Percentiles rank a stretch among this genome's conserved stretches.
phyloP scores from a whole-genome alignment of 2,888 invertebrate genomes.

The Temnothorax unifasciatus region DNA sequence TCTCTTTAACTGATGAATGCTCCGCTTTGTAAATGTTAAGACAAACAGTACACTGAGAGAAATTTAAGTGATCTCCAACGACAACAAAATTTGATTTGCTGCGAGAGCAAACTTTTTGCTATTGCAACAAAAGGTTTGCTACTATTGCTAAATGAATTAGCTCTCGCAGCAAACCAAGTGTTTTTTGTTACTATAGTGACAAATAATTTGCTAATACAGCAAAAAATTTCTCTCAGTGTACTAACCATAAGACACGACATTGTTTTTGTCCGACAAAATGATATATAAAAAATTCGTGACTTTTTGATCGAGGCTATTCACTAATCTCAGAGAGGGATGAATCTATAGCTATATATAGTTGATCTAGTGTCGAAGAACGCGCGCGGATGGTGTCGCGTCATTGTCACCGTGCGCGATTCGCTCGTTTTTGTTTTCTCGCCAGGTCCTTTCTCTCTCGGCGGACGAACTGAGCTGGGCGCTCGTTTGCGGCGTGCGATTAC shows the following conservation, averaged over 20 bases:
- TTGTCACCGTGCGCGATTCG: constrained; percentile 39
- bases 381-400: constrained; percentile 9
- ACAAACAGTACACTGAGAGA: too few species aligned
- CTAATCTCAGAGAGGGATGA: neutral
- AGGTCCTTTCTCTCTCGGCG: constrained; percentile 5
- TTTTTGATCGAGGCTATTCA: neutral
- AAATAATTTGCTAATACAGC: too few species aligned
- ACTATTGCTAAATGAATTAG: too few species aligned
- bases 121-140: too few species aligned
- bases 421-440: constrained; percentile 50
- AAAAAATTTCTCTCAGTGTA: too few species aligned
- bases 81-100: too few species aligned
- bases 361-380: constrained; percentile 57
- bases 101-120: too few species aligned
- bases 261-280: neutral
- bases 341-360: neutral
- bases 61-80: too few species aligned
- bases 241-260: neutral
- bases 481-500: constrained; percentile 55
- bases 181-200: too few species aligned
- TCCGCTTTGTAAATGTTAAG: neutral
- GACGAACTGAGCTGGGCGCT: constrained; percentile 20
- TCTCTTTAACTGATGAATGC: constrained; percentile 10
- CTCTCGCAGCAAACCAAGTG: too few species aligned
- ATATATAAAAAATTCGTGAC: neutral